Evolutionary conservation across 2,113 vertebrate species (phyloP).

Genomic region (Marmota flaviventris): DNA sequence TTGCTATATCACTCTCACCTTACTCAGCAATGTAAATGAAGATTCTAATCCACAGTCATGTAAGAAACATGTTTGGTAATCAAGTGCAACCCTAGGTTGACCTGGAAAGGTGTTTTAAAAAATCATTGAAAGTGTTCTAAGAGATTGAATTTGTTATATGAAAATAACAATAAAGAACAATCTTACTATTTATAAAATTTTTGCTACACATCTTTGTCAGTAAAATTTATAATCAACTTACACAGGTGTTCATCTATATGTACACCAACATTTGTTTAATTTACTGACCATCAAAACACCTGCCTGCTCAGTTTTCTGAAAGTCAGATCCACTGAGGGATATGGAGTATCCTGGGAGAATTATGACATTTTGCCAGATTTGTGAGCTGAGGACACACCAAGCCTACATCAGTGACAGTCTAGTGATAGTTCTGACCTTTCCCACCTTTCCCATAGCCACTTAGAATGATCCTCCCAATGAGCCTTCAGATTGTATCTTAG

Average conservation of each 20-base stretch:
- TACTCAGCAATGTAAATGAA: background rate
- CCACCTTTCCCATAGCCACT: background rate
- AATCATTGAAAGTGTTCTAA: background rate
- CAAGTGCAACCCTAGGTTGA: background rate
- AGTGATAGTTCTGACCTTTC: background rate
- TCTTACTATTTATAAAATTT: background rate
- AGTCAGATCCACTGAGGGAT: background rate
- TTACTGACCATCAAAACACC: background rate
- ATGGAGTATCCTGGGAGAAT: background rate
- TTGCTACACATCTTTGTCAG: background rate
- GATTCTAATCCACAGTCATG: background rate
- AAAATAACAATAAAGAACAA: background rate
- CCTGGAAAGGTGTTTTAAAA: background rate
- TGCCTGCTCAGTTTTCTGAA: background rate
- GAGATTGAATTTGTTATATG: background rate
- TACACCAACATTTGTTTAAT: background rate
- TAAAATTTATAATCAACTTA: background rate
- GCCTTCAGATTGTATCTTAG: background rate
- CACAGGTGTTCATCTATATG: rapidly evolving
- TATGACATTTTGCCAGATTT: background rate
- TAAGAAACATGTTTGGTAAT: no score
- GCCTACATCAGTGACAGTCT: background rate
- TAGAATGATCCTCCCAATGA: background rate
- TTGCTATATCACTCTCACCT: background rate
- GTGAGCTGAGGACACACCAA: background rate